Conservation (phyloP, 2,113 vertebrate genomes). For the Nerophis lumbriciformis region DNA sequence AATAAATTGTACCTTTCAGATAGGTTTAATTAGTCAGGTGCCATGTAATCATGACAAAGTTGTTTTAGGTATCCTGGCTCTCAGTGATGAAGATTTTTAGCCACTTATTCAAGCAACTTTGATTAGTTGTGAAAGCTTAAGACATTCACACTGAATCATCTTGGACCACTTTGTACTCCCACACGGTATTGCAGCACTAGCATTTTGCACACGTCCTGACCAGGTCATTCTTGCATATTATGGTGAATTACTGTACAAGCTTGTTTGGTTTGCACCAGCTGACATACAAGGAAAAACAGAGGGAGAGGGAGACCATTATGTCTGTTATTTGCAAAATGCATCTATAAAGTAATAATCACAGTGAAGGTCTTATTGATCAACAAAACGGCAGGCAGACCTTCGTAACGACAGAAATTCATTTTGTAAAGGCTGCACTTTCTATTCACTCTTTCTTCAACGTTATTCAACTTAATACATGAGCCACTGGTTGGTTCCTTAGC, state of each 20-base stretch:
- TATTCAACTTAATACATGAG: constrained; percentile 62
- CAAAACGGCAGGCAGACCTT: constrained; percentile 33
- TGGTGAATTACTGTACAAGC: constrained; percentile 10
- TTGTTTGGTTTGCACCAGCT: constrained; percentile 8
- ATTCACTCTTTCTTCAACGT: constrained; percentile 52
- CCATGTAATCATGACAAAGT: constrained; percentile 2
- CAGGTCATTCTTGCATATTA: constrained; percentile 2
- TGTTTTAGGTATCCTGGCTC: constrained; percentile 10
- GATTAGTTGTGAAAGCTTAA: constrained; percentile 6
- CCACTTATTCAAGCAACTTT: constrained; percentile 1
- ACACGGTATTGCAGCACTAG: constrained; percentile 4
- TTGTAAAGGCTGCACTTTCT: constrained; percentile 50
- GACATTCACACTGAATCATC: constrained; percentile 1
- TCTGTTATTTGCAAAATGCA: constrained; percentile 13
- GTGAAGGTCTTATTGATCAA: constrained; percentile 41
- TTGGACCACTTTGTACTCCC: constrained; percentile 4
- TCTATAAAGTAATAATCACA: constrained; percentile 24
- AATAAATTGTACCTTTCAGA: neutral
- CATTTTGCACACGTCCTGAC: constrained; percentile 9
- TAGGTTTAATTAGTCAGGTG: neutral
- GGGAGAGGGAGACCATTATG: constrained; percentile 1
- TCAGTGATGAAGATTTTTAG: neutral
- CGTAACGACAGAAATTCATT: constrained; percentile 37
- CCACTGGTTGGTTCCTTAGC: constrained; percentile 75
- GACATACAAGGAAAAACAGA: constrained; percentile 1